These are phyloP conservation scores for Rhagium mordax DNA, from an alignment of 2,888 invertebrate species.

Conservation along the genomic window DNA sequence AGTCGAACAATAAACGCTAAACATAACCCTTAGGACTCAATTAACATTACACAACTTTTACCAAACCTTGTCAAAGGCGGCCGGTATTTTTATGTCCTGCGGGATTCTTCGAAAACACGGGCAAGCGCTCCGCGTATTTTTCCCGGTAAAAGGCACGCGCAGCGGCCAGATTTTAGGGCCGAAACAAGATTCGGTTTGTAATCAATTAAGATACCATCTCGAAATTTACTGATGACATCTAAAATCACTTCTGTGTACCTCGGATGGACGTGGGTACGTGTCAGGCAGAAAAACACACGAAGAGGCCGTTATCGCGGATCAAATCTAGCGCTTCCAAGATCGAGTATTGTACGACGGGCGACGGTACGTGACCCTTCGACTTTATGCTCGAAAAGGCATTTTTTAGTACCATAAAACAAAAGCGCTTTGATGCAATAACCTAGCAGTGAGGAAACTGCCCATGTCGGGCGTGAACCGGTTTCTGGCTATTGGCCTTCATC, in stretches of 20 bases:
- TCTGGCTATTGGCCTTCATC: too few species aligned
- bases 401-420: neutral
- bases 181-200: neutral
- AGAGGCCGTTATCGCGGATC: neutral
- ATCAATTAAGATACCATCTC: conserved; percentile 33
- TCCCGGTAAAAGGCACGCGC: conserved; percentile 31
- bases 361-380: conserved; percentile 7
- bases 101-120: neutral
- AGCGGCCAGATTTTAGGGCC: conserved; percentile 12
- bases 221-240: conserved; percentile 27
- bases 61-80: neutral
- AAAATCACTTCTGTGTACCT: conserved; percentile 36
- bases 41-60: neutral
- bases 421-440: neutral
- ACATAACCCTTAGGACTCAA: neutral
- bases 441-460: too few species aligned
- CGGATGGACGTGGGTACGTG: neutral
- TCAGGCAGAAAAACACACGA: neutral
- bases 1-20: neutral
- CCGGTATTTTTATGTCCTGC: neutral
- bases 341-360: conserved; percentile 9
- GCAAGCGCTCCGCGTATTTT: conserved; percentile 4
- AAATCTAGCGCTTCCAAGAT: conserved; percentile 7
- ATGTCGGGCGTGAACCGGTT: too few species aligned
- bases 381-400: neutral